Base-by-base conservation (phyloP, 1,140 invertebrate genomes). In the Drosophila guanche region DNA sequence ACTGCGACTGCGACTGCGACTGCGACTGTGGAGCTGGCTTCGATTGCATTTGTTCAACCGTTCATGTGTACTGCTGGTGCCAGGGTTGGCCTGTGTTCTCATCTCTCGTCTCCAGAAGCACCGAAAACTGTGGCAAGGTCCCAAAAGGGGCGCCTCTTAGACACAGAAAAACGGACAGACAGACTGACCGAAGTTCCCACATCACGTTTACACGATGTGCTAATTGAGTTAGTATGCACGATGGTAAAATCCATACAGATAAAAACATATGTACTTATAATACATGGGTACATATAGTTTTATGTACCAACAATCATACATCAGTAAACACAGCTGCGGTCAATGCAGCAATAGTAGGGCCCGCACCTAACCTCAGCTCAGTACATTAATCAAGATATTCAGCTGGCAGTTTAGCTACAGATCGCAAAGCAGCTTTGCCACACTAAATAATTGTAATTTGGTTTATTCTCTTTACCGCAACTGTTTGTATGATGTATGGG, bases 211-310 rank as follows among this genome's bases (percentile, higher is more conserved):
- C 76, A 84, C 75, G 61, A 86, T 74, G 81, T 85, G 81, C 81
- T 85, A 85, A 85, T 85, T 85, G 83, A 85, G 81, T 85, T 86
- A 85, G 77, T 85, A 69, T 67, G 55, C 76, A 73, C 73, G 69
- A 75, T 66, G 70, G 42, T 52, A 69, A 69, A 70, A 63, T 16
- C 46, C 16, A 54, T 29, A 33, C 41, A 58, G 20, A 52, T 27
- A 16, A 7, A 10, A 16, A 12, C 25, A 3, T 5, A 8, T 12
- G 14, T 23, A 48, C 23, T n/a, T 12, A 5, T 29, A 51, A 4
- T 25, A 55, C 29, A 43, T 33, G 58, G 27, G 45, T 42, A 48
- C 33, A 79, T 45, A 53, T 46, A 60, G 27, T 25, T 43, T 61
- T 43, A 41, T 57, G 46, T 33, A 52, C 33, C 33, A 37, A 12